phyloP scores from a whole-genome alignment of 2,113 vertebrate genomes.

The Syngnathus typhle region DNA sequence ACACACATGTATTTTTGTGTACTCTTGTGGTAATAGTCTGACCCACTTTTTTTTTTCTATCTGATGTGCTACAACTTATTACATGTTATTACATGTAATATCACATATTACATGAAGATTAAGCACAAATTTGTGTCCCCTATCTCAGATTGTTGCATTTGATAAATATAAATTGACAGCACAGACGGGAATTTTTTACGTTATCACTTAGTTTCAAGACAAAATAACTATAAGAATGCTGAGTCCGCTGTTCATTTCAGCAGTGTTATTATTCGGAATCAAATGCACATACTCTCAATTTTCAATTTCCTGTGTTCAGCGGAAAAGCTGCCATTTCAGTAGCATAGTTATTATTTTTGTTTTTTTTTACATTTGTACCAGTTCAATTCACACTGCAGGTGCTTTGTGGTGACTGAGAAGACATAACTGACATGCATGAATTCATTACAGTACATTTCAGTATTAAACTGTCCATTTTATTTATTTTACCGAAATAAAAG shows the following conservation, averaged over 20 bases:
- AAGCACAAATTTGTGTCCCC: constrained; percentile 25
- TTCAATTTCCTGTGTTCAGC: constrained; percentile 36
- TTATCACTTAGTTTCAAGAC: constrained; percentile 13
- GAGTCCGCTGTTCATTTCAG: constrained; percentile 2
- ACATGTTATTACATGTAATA: too few species aligned
- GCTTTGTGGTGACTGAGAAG: constrained; percentile 49
- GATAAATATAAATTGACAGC: constrained; percentile 6
- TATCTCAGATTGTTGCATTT: constrained; percentile 6
- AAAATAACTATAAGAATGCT: constrained; percentile 1
- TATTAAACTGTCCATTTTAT: constrained; percentile 65
- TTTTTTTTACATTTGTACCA: constrained; percentile 62
- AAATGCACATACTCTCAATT: constrained; percentile 26
- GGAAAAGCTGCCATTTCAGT: constrained; percentile 55
- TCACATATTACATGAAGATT: constrained; percentile 19
- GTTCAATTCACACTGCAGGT: constrained; percentile 53
- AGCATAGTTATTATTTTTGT: constrained; percentile 65
- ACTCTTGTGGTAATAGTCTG: constrained; percentile 22
- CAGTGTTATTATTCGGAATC: constrained; percentile 26
- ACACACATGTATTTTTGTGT: constrained; percentile 36
- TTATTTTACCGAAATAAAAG: constrained; percentile 71
- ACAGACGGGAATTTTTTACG: constrained; percentile 12
- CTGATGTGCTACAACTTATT: constrained; percentile 19
- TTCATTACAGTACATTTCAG: constrained; percentile 64
- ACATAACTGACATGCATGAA: constrained; percentile 68
- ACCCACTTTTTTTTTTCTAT: constrained; percentile 4